These are phyloP conservation scores for Cricetomys ansorgei DNA, from an alignment of 2,113 vertebrate species.

Conservation along the genomic window DNA sequence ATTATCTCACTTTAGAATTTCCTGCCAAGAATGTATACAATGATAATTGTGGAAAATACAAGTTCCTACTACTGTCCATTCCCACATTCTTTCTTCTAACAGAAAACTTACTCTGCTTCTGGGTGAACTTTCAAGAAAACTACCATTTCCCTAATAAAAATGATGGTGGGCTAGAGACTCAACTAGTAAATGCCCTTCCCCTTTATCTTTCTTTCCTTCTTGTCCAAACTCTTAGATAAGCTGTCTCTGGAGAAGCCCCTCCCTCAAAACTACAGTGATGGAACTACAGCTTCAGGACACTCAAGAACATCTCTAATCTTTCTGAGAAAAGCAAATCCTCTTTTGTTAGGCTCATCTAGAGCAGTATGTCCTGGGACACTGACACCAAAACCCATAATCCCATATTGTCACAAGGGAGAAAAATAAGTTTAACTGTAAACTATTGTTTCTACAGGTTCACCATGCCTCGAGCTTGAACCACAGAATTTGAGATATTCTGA, in stretches of 20 bases:
- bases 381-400: background rate
- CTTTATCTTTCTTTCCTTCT: background rate
- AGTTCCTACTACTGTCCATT: background rate
- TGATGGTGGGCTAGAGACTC: background rate
- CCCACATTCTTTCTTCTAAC: constrained; percentile 12
- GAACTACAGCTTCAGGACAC: background rate
- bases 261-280: background rate
- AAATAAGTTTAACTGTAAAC: constrained; percentile 20
- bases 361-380: background rate
- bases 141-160: background rate
- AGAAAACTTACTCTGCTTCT: background rate
- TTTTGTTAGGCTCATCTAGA: background rate
- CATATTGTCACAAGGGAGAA: constrained; percentile 13
- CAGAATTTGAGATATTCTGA: constrained; percentile 1
- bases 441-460: background rate
- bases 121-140: background rate
- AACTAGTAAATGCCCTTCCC: background rate
- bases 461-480: background rate
- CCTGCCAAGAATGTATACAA: background rate
- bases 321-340: background rate
- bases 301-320: background rate
- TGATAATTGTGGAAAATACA: background rate
- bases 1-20: background rate
- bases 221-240: background rate
- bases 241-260: background rate